These are phyloP conservation scores for Pocillopora grandis DNA, from an alignment of 92 coral and sea anemone genomes.

Conservation along the genomic window DNA sequence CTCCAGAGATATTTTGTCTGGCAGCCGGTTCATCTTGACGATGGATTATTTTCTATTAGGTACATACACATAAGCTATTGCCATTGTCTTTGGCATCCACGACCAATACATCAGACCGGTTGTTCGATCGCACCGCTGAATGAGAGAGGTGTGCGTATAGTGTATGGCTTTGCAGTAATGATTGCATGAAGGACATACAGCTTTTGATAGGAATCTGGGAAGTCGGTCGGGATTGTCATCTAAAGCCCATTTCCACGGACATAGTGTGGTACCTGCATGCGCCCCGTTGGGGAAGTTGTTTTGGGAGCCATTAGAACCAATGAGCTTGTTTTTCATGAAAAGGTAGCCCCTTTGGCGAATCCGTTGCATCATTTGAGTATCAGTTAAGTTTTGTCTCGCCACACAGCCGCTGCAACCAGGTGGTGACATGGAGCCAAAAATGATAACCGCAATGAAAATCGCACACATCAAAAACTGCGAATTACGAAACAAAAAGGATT, in stretches of 20 bases:
- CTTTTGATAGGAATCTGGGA: slow-evolving; percentile 49
- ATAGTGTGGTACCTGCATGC: slow-evolving; percentile 20
- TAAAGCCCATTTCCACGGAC: slow-evolving; percentile 55
- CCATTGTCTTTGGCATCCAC: slow-evolving; percentile 2
- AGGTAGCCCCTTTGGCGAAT: neutral
- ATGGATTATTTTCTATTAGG: neutral
- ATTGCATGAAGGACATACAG: slow-evolving; percentile 42
- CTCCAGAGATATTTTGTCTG: neutral
- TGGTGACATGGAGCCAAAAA: neutral
- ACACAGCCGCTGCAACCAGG: neutral
- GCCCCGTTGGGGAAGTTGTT: neutral
- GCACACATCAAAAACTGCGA: neutral
- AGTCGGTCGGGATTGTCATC: slow-evolving; percentile 35
- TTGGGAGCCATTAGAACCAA: slow-evolving; percentile 5
- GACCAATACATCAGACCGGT: slow-evolving; percentile 19
- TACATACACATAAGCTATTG: slow-evolving; percentile 41
- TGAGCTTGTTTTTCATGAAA: slow-evolving; percentile 18
- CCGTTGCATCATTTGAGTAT: slow-evolving; percentile 7
- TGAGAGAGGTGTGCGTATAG: slow-evolving; percentile 46
- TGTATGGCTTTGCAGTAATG: slow-evolving; percentile 31
- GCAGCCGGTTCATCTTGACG: neutral
- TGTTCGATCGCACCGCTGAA: slow-evolving; percentile 25
- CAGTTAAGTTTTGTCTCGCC: slow-evolving; percentile 10
- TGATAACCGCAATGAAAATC: neutral
- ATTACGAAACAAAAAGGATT: neutral